Evolutionary conservation across 2,113 vertebrate species (phyloP), one percentile per base, ranked within the genome.

Genomic region (Taurulus bubalis): DNA sequence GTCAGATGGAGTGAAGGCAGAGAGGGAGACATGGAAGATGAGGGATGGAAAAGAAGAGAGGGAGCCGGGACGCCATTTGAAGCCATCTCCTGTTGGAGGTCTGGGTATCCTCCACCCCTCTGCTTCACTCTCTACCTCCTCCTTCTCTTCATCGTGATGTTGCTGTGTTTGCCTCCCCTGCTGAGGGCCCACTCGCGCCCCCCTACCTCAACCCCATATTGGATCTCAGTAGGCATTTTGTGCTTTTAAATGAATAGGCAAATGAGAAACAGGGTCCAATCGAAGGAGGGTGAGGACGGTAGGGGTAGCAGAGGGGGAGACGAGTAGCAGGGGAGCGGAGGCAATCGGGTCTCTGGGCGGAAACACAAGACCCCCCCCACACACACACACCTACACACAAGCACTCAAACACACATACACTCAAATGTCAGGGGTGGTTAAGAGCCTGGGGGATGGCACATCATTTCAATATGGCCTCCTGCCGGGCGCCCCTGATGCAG

Each of bases 221-320:
- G 95, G 94, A 96, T 95, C 95, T 93, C 95, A 94, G 95, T 95
- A 88, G 95, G 95, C 88, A 94, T 75, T 95, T 94, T 93, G 90
- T 91, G 90, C 90, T 94, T 95, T 95, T 94, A 95, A 95, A 95
- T 94, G 93, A 95, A 93, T 93, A 95, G 90, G 93, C 93, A 95
- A 95, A 95, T 95, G 93, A 95, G 94, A 91, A 89, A 81, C 75
- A 12, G 80, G 87, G 90, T 87, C 89, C 90, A 93, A 91, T 88
- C 51, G 87, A 84, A 87, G 71, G 80, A 84, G 66, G 77, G 79
- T 47, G 79, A 77, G 53, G 75, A 79, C 16, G 77, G 85, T 55
- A 88, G 77, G 86, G 85, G 86, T 76, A 79, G 83, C 65, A 76
- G 71, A 88, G 83, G 80, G 82, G 85, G 80, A 83, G 87, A 85